Evolutionary conservation across 2,888 invertebrate species (phyloP), one percentile per base, ranked within the genome.

Genomic region (Tortrix viridana): DNA sequence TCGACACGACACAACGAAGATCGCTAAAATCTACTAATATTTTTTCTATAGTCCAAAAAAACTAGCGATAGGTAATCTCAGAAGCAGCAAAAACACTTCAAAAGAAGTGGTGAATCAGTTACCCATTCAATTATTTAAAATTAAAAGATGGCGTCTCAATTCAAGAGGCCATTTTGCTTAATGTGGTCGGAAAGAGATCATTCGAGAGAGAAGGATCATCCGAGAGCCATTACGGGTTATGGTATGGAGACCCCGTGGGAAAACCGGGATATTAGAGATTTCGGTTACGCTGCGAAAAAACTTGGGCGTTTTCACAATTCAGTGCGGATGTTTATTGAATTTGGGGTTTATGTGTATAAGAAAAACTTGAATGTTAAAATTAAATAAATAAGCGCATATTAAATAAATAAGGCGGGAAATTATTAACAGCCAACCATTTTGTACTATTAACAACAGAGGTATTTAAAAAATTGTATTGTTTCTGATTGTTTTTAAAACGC

Each of bases 91-190:
- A 16, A 16, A 14, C 14, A 19, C 14, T 14, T 37, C 1, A 1
- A 19, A 12, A 18, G 18, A 49, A 22, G 55, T 37, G 32, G 44
- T 32, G 37, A 44, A 62, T 44, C 61, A 56, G 56, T 44, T 43
- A 32, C 56, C 46, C 41, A 37, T 50, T 52, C 50, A 62, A 62
- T 57, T 62, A 62, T 62, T 53, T 62, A 62, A 57, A 56, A 62
- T 62, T 52, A 62, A 57, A 62, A 57, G 62, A 52, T 57, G 62
- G 56, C 50, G 50, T 56, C 50, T 26, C 56, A 57, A 62, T 62
- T 50, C 37, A 23, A 50, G n/a, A 23, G 38, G 38, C 56, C 62
- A 52, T 62, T 62, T 46, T 20, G 52, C 20, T 56, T 62, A 50
- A 62, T 62, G 62, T 50, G 62, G 62, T 57, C 20, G 54, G 62